Base-by-base conservation (phyloP, 2,888 invertebrate species). In the Timema cristinae region DNA sequence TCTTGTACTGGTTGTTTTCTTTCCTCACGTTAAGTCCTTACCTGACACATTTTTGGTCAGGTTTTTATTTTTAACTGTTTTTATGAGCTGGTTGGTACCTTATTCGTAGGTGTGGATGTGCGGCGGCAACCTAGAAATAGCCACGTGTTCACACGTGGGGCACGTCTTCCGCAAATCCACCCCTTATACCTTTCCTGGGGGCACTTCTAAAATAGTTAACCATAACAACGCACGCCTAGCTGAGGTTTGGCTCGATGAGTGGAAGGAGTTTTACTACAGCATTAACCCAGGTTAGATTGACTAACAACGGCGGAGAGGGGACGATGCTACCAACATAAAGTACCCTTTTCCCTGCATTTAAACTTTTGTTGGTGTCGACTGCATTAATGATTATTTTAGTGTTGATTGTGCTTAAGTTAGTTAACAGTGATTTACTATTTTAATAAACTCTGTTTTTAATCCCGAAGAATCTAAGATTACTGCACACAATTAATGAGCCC, bases 231-330 rank as follows among this genome's bases (percentile, higher is more conserved):
- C 97, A 82, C 90, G 98, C 79, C 92, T 98, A 81, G 98, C 97
- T 77, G 96, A 97, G 84, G 98, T 98, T 80, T 99, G 98, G 98
- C 91, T 99, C 86, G 98, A 98, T 87, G 95, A 97, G 82, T 98
- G 98, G 93, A 95, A 95, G 89, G 93, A 94, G 84, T 97, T 97
- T 91, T 97, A 95, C 92, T 97, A 95, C 92, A 94, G 93, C 87
- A 95, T 97, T 88, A 96, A 96, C 88, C 96, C 96, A 92, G 95
- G 96, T 95, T 86, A 82, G 78, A 73, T 49, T n/a, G 32, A 70
- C 67, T 72, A 69, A 69, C 69, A 66, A 67, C 49, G 9, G 11
- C 47, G 13, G 47, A 15, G 49, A 32, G 50, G 59, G 13, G 50
- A 32, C n/a, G 6, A 69, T 69, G 63, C 69, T 16, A 69, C 11